phyloP scores from a whole-genome alignment of 2,888 invertebrate genomes.

The Leucophora obtusa region DNA sequence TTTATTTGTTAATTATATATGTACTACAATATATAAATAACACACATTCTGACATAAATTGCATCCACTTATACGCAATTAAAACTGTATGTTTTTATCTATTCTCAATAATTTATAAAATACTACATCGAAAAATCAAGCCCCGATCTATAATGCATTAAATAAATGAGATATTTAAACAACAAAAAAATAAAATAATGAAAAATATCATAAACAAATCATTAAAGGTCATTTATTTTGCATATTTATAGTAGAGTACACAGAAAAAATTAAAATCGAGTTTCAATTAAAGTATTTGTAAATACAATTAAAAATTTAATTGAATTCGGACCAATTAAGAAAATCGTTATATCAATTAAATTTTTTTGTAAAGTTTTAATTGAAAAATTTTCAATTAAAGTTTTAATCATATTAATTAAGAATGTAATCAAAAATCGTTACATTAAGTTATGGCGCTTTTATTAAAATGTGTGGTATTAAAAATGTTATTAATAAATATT shows the following conservation, averaged over 20 bases:
- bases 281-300: too few relatives aligned
- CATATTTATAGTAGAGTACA: neutral
- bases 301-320: too few relatives aligned
- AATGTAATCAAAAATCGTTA: too few relatives aligned
- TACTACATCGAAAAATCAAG: constrained; percentile 24
- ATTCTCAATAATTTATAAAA: constrained; percentile 1
- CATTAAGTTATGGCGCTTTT: too few relatives aligned
- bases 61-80: neutral
- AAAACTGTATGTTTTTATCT: neutral
- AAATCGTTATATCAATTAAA: too few relatives aligned
- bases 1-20: constrained; percentile 8
- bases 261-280: too few relatives aligned
- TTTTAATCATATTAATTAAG: too few relatives aligned
- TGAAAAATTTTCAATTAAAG: too few relatives aligned
- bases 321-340: too few relatives aligned
- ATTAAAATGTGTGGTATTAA: too few relatives aligned
- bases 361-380: too few relatives aligned
- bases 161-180: constrained; percentile 5
- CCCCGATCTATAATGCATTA: constrained; percentile 21
- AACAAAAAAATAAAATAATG: neutral
- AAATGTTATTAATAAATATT: too few relatives aligned
- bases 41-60: constrained; percentile 18
- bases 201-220: constrained; percentile 18
- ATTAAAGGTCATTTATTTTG: constrained; percentile 37
- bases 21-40: neutral